Conservation (phyloP, 2,888 invertebrate species). For the Phragmatobia fuliginosa region DNA sequence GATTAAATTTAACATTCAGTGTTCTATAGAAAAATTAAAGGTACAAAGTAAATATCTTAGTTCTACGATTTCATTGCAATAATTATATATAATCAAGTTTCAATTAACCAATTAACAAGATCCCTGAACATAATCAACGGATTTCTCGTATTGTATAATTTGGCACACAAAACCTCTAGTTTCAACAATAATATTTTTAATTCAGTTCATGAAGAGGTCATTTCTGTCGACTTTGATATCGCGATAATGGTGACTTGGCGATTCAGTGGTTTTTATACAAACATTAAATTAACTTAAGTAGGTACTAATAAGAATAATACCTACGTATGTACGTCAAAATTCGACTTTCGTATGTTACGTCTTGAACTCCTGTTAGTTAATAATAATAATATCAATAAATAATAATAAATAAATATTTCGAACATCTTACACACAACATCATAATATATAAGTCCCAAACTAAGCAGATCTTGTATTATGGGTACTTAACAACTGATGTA, state of each 20-base stretch:
- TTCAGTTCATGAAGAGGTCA: background rate
- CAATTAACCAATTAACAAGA: background rate
- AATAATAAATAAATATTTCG: no score
- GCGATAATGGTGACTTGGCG: background rate
- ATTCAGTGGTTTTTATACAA: background rate
- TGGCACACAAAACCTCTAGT: slow-evolving; percentile 47
- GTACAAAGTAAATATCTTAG: background rate
- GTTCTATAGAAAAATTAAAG: no score
- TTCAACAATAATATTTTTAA: background rate
- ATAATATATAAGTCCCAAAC: no score
- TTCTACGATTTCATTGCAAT: background rate
- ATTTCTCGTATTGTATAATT: slow-evolving; percentile 17
- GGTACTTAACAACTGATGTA: no score
- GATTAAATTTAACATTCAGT: no score
- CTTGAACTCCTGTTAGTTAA: no score
- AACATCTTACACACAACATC: no score
- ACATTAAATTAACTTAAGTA: background rate
- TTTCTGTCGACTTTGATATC: background rate
- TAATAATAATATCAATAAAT: no score
- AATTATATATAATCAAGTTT: background rate
- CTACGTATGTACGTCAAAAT: background rate
- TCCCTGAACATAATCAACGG: background rate
- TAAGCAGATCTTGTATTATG: no score
- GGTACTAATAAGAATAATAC: background rate
- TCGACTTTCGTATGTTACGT: background rate